A percentile compares a stretch with the other conserved stretches of the same genome.
phyloP scores from a whole-genome alignment of 2,113 vertebrate species.

The Anoura caudifer region DNA sequence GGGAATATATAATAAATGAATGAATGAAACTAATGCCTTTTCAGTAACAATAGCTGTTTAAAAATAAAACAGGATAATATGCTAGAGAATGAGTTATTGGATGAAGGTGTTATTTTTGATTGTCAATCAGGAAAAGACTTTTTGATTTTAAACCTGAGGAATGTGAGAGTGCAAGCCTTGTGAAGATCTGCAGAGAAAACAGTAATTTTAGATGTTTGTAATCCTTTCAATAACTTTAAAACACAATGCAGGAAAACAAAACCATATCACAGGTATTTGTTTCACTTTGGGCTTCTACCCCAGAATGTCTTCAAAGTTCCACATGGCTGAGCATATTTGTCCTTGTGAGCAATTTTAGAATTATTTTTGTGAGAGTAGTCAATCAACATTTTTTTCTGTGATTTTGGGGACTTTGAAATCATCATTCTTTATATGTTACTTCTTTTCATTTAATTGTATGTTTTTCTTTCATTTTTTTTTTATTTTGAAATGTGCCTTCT shows the following conservation, averaged over 20 bases:
- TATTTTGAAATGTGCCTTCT: background rate
- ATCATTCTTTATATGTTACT: background rate
- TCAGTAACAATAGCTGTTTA: background rate
- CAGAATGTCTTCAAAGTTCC: background rate
- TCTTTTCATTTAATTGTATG: background rate
- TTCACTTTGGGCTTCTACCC: background rate
- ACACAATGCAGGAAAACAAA: background rate
- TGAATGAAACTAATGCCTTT: background rate
- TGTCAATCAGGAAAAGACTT: background rate
- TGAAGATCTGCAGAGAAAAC: background rate
- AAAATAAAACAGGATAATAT: background rate
- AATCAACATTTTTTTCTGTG: background rate
- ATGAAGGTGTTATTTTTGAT: background rate
- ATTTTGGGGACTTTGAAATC: slow-evolving; percentile 23
- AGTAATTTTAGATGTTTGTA: background rate
- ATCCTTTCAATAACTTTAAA: background rate
- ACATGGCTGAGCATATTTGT: background rate
- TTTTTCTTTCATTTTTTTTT: background rate
- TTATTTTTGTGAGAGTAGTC: background rate
- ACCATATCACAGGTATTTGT: background rate
- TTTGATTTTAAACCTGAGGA: background rate
- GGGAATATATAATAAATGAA: background rate
- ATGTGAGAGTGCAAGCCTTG: background rate
- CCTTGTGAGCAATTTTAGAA: background rate
- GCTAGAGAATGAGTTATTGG: background rate